Evolutionary conservation across 2,797 vertebrate species (phyloP).

Genomic region (Enoplosus armatus): DNA sequence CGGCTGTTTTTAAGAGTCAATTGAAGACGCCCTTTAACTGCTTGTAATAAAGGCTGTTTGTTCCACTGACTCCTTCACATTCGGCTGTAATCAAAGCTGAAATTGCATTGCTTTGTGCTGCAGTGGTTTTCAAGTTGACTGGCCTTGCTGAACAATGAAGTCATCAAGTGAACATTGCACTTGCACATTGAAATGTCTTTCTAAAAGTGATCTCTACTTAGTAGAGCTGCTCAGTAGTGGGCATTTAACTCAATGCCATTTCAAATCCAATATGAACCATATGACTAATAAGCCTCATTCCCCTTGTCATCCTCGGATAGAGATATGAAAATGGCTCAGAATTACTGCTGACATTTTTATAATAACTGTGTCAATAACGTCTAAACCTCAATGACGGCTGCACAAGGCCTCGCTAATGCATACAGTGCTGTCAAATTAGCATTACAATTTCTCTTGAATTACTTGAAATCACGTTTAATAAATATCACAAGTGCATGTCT

Average conservation of each 20-base stretch:
- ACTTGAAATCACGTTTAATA: neutral
- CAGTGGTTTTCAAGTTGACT: constrained; percentile 29
- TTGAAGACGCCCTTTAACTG: constrained; percentile 54
- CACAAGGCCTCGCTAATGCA: constrained; percentile 26
- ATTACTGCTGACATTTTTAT: constrained; percentile 31
- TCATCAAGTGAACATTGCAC: constrained; percentile 47
- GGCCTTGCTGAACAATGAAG: constrained; percentile 46
- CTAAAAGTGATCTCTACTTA: constrained; percentile 10
- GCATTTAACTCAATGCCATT: constrained; percentile 23
- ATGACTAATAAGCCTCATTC: constrained; percentile 31
- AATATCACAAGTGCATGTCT: neutral
- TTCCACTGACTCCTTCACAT: constrained; percentile 27
- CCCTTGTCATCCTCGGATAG: constrained; percentile 9
- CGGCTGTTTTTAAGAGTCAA: constrained; percentile 45
- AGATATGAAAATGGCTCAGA: constrained; percentile 15
- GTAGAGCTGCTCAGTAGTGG: neutral
- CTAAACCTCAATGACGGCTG: constrained; percentile 7
- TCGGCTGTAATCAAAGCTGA: constrained; percentile 42
- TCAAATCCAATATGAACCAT: constrained; percentile 32
- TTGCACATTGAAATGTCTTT: constrained; percentile 25
- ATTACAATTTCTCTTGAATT: neutral
- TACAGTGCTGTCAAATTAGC: neutral
- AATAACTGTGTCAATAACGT: constrained; percentile 34
- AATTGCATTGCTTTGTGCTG: constrained; percentile 45
- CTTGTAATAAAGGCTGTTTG: constrained; percentile 44